Conservation (phyloP, 2,797 vertebrate species). For the Galaxias olidus region DNA sequence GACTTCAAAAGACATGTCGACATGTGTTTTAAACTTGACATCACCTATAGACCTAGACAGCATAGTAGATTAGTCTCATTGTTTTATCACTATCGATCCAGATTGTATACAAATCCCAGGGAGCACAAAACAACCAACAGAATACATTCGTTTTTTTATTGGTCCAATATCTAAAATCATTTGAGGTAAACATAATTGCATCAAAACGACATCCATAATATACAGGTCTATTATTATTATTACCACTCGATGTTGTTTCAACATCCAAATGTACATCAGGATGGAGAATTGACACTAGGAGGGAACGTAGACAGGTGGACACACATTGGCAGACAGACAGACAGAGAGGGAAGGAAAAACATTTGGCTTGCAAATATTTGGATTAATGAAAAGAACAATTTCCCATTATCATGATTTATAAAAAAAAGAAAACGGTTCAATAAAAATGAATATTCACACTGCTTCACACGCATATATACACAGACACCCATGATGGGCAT, state of each 20-base stretch:
- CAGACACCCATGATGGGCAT: too few relatives aligned
- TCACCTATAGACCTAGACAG: too few relatives aligned
- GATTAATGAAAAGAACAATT: conserved; percentile 1
- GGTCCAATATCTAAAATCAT: conserved; percentile 69
- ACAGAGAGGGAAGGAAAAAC: background rate
- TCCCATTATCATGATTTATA: background rate
- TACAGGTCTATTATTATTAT: conserved; percentile 68
- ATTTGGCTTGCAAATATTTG: conserved; percentile 48
- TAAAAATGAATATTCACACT: background rate
- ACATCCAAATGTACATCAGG: conserved; percentile 66
- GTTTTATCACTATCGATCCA: too few relatives aligned
- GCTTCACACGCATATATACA: too few relatives aligned
- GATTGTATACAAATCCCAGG: too few relatives aligned
- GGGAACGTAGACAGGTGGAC: conserved; percentile 15
- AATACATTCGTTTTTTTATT: conserved; percentile 67
- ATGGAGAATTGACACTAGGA: conserved; percentile 56
- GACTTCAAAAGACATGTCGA: too few relatives aligned
- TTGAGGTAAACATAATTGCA: conserved; percentile 73
- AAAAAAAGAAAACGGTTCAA: too few relatives aligned
- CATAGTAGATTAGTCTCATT: too few relatives aligned
- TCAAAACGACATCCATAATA: conserved; percentile 71
- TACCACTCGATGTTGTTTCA: conserved; percentile 61
- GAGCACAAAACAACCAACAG: conserved; percentile 25
- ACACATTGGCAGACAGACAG: background rate
- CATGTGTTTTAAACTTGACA: too few relatives aligned